These are phyloP conservation scores for Arothron firmamentum DNA, from an alignment of 2,113 vertebrate genomes.

Conservation along the genomic window DNA sequence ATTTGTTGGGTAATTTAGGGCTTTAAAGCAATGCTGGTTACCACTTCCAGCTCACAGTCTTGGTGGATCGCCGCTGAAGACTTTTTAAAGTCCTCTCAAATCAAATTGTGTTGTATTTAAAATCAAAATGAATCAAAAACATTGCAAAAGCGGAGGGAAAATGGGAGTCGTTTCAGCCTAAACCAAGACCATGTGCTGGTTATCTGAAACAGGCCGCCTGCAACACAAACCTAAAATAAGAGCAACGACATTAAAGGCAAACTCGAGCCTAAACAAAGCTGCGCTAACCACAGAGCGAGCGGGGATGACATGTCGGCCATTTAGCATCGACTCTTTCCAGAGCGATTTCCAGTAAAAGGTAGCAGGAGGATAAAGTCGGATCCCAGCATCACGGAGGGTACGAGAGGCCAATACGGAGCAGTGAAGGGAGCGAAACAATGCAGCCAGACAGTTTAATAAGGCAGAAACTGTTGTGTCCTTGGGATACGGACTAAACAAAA, in stretches of 20 bases:
- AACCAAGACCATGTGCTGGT: slow-evolving; percentile 65
- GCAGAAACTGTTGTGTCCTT: slow-evolving; percentile 48
- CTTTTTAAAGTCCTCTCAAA: slow-evolving; percentile 36
- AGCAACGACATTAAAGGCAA: slow-evolving; percentile 62
- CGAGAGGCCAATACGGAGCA: slow-evolving; percentile 37
- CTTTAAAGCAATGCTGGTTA: too few species aligned
- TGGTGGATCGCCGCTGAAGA: slow-evolving; percentile 28
- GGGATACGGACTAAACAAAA: slow-evolving; percentile 47
- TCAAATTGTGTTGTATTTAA: slow-evolving; percentile 46
- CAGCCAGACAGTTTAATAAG: slow-evolving; percentile 32
- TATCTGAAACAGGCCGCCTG: slow-evolving; percentile 57
- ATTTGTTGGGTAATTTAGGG: too few species aligned
- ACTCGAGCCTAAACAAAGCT: slow-evolving; percentile 63
- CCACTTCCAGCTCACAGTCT: background rate
- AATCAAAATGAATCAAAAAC: slow-evolving; percentile 13
- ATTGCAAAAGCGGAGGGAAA: background rate
- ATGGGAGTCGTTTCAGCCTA: slow-evolving; percentile 39
- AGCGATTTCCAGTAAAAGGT: slow-evolving; percentile 56
- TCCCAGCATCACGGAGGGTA: slow-evolving; percentile 31
- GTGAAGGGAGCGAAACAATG: slow-evolving; percentile 36
- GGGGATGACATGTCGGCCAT: slow-evolving; percentile 59
- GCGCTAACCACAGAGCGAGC: slow-evolving; percentile 58
- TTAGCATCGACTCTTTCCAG: slow-evolving; percentile 59
- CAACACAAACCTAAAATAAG: slow-evolving; percentile 55
- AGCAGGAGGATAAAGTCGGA: slow-evolving; percentile 35